Base-by-base conservation (phyloP, 2,888 invertebrate genomes). In the Drosophila multiciliata region DNA sequence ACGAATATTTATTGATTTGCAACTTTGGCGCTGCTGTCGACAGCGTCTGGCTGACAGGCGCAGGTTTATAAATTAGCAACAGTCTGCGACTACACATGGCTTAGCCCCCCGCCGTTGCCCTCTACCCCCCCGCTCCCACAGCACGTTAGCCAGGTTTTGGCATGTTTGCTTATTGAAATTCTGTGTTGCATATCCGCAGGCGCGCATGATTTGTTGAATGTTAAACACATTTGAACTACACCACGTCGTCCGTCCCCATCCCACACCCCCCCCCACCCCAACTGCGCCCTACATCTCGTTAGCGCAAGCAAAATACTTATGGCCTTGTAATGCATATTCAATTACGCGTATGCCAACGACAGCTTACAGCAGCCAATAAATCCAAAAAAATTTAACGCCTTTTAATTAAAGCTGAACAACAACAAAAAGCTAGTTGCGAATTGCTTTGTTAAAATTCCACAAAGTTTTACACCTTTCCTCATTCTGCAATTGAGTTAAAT, bases 141-240 rank as follows among this genome's bases (percentile, higher is more conserved):
- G 32, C 52, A 36, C 54, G 59, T 52, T 58, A 58, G 67, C 50
- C 69, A 58, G 59, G 40, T 29, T 54, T 42, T 50, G 57, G 64
- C 35, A 55, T 88, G 83, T 87, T 90, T 89, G 84, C 87, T 82
- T 89, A 90, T 87, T 88, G 90, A 87, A 80, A 90, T 90, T 89
- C 90, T 78, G 84, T 78, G 82, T 87, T 87, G 90, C 87, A 87
- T 89, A 89, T 79, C 90, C 90, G 82, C 82, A 87, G 87, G 87
- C 89, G 90, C 87, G 74, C 83, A 89, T 80, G 87, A 90, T 86
- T 87, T 82, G 90, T 83, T 83, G 86, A 88, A 83, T 87, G 72
- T 72, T 80, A 83, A 88, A 75, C 63, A 80, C 66, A 82, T 68
- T 73, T 75, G 49, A 59, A 55, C 74, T 77, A 73, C 62, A 60